Conservation (phyloP, 2,113 vertebrate species). For the Caranx melampygus region DNA sequence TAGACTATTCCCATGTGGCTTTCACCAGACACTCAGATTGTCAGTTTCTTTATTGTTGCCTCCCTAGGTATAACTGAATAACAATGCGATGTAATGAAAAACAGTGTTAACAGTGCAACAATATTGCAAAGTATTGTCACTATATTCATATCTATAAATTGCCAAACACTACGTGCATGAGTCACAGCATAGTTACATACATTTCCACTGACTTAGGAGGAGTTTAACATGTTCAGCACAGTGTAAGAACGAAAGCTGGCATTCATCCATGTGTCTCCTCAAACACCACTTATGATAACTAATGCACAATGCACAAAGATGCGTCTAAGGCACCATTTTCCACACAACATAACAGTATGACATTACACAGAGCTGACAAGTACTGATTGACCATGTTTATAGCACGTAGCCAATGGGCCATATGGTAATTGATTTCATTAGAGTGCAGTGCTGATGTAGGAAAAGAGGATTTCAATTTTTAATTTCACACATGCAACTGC, state of each 20-base stretch:
- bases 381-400: constrained; percentile 59
- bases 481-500: constrained; percentile 32
- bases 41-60: constrained; percentile 39
- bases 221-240: neutral
- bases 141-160: neutral
- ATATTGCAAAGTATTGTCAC: neutral
- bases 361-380: constrained; percentile 61
- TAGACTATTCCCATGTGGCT: constrained; percentile 23
- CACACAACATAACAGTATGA: constrained; percentile 40
- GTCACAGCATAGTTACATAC: neutral
- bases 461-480: constrained; percentile 57
- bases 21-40: neutral
- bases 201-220: neutral
- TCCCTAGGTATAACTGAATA: constrained; percentile 19
- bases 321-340: neutral
- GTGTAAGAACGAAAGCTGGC: neutral
- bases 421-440: constrained; percentile 66
- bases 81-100: constrained; percentile 3
- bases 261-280: neutral
- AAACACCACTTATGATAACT: neutral
- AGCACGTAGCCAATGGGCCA: constrained; percentile 55
- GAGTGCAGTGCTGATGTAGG: constrained; percentile 37
- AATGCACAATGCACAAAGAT: constrained; percentile 24
- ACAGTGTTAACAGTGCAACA: neutral
- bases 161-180: neutral